Conservation (phyloP, 2,888 invertebrate genomes). For the Parnassius mnemosyne region DNA sequence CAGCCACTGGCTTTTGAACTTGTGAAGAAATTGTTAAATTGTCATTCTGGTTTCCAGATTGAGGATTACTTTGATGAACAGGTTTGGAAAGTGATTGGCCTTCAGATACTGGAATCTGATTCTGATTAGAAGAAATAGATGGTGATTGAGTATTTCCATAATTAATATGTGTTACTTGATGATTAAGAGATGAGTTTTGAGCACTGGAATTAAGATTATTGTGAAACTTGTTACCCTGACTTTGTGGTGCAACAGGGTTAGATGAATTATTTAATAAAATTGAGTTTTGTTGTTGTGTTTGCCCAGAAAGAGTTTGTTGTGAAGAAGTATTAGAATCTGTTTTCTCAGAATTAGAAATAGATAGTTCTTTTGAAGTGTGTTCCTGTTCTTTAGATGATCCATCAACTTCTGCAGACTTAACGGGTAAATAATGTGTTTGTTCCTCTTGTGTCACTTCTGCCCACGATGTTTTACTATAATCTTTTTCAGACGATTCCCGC, state of each 20-base stretch:
- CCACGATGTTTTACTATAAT: slow-evolving; percentile 70
- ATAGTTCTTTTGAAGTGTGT: slow-evolving; percentile 38
- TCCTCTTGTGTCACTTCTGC: slow-evolving; percentile 73
- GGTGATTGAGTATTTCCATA: slow-evolving; percentile 31
- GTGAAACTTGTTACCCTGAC: slow-evolving; percentile 42
- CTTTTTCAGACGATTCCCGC: slow-evolving; percentile 73
- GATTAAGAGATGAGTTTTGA: slow-evolving; percentile 45
- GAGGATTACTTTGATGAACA: slow-evolving; percentile 32
- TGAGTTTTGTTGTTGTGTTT: slow-evolving; percentile 31
- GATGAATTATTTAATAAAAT: slow-evolving; percentile 31
- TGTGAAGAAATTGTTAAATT: slow-evolving; percentile 43
- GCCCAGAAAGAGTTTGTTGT: slow-evolving; percentile 32
- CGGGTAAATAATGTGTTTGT: slow-evolving; percentile 38
- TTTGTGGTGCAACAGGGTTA: slow-evolving; percentile 40
- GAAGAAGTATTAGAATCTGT: slow-evolving; percentile 40
- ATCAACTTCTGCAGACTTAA: slow-evolving; percentile 50
- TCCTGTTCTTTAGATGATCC: slow-evolving; percentile 45
- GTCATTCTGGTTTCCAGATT: slow-evolving; percentile 45
- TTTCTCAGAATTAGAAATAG: slow-evolving; percentile 36
- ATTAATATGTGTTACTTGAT: slow-evolving; percentile 42
- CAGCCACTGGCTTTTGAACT: slow-evolving; percentile 50
- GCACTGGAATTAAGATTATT: slow-evolving; percentile 39
- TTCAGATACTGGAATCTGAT: slow-evolving; percentile 45
- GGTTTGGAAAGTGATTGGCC: slow-evolving; percentile 40
- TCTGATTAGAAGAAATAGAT: slow-evolving; percentile 35